phyloP scores from a whole-genome alignment of 2,113 vertebrate species.

The Sebastes fasciatus region DNA sequence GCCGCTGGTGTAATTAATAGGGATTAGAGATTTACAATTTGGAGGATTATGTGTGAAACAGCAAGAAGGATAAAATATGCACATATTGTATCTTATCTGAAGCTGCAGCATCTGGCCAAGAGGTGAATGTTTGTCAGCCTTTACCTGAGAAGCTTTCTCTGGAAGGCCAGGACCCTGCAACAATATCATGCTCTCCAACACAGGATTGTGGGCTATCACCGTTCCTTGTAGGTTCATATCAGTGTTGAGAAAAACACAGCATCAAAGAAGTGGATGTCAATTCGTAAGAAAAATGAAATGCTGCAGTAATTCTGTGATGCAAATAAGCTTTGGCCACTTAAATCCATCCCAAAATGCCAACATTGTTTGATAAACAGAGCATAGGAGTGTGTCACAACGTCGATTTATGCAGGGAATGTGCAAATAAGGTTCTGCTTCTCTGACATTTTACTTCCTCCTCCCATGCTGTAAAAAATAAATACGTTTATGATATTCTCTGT shows the following conservation, averaged over 20 bases:
- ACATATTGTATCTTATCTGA: background rate
- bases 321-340: conserved; percentile 9
- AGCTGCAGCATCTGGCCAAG: conserved; percentile 1
- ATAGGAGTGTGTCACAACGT: background rate
- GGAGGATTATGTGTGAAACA: background rate
- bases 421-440: conserved; percentile 14
- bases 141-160: conserved; percentile 9
- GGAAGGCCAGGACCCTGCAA: conserved; percentile 14
- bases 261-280: background rate
- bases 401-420: conserved; percentile 19
- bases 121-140: background rate
- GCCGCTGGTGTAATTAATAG: background rate
- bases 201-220: background rate
- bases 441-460: conserved; percentile 25
- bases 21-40: background rate
- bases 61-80: background rate
- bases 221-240: background rate
- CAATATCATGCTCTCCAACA: background rate
- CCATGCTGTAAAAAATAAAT: background rate
- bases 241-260: background rate
- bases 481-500: background rate
- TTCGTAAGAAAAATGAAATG: conserved; percentile 1
- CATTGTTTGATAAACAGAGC: conserved; percentile 14
- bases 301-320: conserved; percentile 4
- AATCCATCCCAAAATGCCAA: conserved; percentile 25